These are phyloP conservation scores for Phylloscopus trochiloides DNA, from an alignment of 2,113 vertebrate genomes.

Conservation along the genomic window DNA sequence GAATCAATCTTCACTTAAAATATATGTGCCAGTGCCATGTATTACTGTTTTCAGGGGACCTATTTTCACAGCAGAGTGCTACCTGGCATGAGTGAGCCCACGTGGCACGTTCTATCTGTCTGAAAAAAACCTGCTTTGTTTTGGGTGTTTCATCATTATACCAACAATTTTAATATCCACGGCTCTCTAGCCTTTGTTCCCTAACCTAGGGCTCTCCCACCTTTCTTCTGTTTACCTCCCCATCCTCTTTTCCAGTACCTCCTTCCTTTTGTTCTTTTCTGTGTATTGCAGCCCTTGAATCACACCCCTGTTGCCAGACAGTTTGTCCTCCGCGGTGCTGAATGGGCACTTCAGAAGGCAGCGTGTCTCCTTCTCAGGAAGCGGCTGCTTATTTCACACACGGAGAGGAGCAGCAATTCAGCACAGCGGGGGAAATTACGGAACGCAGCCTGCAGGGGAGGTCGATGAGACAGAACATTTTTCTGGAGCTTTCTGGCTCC, in stretches of 20 bases:
- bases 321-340: constrained; percentile 13
- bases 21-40: fast-evolving
- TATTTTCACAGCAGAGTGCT: neutral
- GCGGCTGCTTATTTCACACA: neutral
- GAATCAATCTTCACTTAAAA: neutral
- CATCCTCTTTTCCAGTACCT: neutral
- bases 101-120: neutral
- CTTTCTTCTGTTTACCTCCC: neutral
- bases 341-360: constrained; percentile 5
- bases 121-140: neutral
- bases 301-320: constrained; percentile 5
- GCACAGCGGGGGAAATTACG: constrained; percentile 14
- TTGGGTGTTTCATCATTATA: neutral
- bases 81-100: neutral
- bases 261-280: neutral
- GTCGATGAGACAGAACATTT: constrained; percentile 17
- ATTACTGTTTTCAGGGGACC: neutral
- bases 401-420: neutral
- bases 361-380: neutral
- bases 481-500: constrained; percentile 45
- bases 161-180: neutral
- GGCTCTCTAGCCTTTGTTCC: neutral
- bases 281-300: neutral
- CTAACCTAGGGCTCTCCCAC: neutral
- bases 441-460: constrained; percentile 29